Evolutionary conservation across 1,140 invertebrate species (phyloP), one percentile per base, ranked within the genome.

Genomic region (Cherax quadricarinatus): DNA sequence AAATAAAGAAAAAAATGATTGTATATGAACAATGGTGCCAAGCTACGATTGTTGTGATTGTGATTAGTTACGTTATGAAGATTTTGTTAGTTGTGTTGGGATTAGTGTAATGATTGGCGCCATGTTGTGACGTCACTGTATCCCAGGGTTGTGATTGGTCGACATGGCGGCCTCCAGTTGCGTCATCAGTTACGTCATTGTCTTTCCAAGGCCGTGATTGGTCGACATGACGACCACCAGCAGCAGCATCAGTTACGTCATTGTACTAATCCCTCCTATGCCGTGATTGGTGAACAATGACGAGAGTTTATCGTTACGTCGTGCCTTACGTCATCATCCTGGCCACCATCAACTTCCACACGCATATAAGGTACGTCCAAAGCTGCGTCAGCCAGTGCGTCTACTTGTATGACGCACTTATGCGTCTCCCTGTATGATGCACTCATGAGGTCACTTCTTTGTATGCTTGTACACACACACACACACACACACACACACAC

Each of bases 311-410:
- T 80, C 80, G 66, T 41, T 82, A 89, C 80, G 62, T 82, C 48
- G 53, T 89, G 14, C 80, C 81, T 14, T 89, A 89, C 88, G 88
- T 75, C 80, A 70, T 75, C 79, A 49, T 89, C 80, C 53, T 89
- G 62, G 81, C 88, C 62, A 89, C 62, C 88, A 73, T 89, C 80
- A 89, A 84, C 79, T 89, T 62, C 41, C 60, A 89, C 48, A 89
- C 88, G 0, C 88, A 89, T 62, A 89, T 83, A 18, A 89, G 88
- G 88, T 89, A 82, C 57, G 53, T 57, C 53, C 53, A 1, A 1
- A 14, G 53, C 53, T 57, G 1, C 53, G 53, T 9, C 53, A 10
- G 53, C 53, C 14, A 14, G 53, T 41, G 30, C 2, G 30, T 41
- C 30, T 41, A 41, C 30, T 41, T 41, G 30, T 1, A 41, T 41